Conservation (phyloP, 2,888 invertebrate genomes). For the Monochamus alternatus region DNA sequence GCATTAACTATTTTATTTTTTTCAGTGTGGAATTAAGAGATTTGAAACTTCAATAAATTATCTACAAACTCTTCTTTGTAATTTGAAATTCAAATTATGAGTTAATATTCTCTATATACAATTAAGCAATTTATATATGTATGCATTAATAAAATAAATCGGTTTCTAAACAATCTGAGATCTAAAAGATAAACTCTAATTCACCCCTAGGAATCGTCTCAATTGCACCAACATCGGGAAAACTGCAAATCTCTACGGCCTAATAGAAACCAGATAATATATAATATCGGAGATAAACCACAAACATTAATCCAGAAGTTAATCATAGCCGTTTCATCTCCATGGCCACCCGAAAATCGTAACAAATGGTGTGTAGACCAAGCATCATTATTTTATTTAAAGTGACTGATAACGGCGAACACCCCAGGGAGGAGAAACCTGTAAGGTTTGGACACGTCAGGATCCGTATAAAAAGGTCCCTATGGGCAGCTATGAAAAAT, state of each 20-base stretch:
- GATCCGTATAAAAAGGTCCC: constrained; percentile 27
- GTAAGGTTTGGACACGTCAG: constrained; percentile 34
- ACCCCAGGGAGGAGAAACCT: constrained; percentile 30
- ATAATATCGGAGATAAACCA: constrained; percentile 28
- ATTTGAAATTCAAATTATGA: too few species aligned
- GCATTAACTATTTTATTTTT: too few species aligned
- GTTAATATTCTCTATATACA: too few species aligned
- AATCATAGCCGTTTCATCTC: constrained; percentile 29
- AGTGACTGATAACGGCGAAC: constrained; percentile 32
- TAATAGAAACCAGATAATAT: constrained; percentile 19
- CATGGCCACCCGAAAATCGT: constrained; percentile 27
- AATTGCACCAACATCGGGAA: constrained; percentile 23
- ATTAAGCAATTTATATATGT: too few species aligned
- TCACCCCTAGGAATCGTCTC: constrained; percentile 6
- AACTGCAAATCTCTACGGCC: constrained; percentile 25
- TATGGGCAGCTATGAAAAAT: constrained; percentile 23
- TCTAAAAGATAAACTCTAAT: constrained; percentile 12
- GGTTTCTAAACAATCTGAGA: background rate
- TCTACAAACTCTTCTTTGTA: too few species aligned
- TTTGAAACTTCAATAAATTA: too few species aligned
- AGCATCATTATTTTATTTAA: constrained; percentile 33
- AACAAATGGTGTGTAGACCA: constrained; percentile 30
- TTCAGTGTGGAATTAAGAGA: too few species aligned
- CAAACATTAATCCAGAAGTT: constrained; percentile 30
- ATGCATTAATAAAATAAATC: too few species aligned